Evolutionary conservation across 2,113 vertebrate genomes (phyloP).

Genomic region (Arvicanthis niloticus): DNA sequence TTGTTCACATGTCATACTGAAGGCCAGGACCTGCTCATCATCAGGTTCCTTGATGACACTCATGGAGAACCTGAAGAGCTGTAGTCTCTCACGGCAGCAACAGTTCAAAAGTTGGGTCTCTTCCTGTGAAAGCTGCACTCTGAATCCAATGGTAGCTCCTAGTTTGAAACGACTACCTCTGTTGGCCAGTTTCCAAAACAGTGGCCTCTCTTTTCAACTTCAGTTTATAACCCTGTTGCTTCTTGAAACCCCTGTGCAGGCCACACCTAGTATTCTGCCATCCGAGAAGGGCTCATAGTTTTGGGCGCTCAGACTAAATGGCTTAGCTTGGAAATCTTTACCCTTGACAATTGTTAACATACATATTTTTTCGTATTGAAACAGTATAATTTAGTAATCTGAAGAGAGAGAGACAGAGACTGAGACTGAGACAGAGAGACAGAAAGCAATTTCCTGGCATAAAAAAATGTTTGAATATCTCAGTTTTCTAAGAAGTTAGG

Average conservation of each 20-base stretch:
- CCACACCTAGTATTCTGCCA: background rate
- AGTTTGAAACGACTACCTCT: background rate
- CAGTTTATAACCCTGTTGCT: background rate
- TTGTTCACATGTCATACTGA: background rate
- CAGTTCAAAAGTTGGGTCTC: background rate
- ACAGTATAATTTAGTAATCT: slow-evolving; percentile 14
- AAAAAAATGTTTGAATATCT: background rate
- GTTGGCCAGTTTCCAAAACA: background rate
- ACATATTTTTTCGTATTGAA: slow-evolving; percentile 28
- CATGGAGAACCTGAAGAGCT: background rate
- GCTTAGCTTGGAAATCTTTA: slow-evolving; percentile 7
- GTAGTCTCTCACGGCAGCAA: background rate
- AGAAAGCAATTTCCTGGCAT: background rate
- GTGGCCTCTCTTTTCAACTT: background rate
- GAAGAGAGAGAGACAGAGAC: background rate
- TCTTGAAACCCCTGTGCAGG: background rate
- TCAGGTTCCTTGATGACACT: too few species aligned
- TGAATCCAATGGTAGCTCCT: background rate
- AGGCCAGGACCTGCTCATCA: background rate
- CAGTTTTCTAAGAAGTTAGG: slow-evolving; percentile 5
- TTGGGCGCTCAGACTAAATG: background rate
- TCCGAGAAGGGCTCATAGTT: background rate
- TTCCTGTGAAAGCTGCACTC: background rate
- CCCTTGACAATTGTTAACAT: slow-evolving; percentile 13
- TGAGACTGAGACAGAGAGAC: background rate